Percentiles rank a stretch among this genome's conserved stretches.
Conservation (phyloP, 2,797 vertebrate species). For the Neosilurus mollespiculum region DNA sequence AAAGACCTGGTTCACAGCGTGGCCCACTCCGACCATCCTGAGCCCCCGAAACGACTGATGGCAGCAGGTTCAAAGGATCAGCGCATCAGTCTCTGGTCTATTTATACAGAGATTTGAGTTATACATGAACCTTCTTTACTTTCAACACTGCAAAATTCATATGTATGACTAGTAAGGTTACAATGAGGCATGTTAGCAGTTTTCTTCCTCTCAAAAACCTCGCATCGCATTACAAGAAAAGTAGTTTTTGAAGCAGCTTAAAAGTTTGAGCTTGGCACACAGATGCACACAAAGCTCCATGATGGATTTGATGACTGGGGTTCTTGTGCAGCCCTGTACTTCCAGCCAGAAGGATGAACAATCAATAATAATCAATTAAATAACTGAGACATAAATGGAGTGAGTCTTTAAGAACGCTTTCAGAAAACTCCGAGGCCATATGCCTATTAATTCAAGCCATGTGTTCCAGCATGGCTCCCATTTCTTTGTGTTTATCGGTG, state of each 20-base stretch:
- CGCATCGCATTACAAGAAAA: constrained; percentile 18
- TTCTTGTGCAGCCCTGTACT: constrained; percentile 19
- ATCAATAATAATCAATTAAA: constrained; percentile 35
- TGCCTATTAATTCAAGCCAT: constrained; percentile 34
- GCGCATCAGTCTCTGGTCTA: constrained; percentile 91
- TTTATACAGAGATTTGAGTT: constrained; percentile 74
- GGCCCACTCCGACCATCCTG: constrained; percentile 81
- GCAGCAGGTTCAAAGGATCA: constrained; percentile 91
- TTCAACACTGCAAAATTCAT: neutral
- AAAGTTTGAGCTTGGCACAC: constrained; percentile 17
- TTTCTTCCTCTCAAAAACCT: neutral
- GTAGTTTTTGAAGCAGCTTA: constrained; percentile 21
- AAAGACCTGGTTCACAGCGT: constrained; percentile 80
- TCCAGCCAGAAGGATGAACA: constrained; percentile 8
- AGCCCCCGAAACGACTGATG: constrained; percentile 74
- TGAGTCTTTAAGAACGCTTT: constrained; percentile 36
- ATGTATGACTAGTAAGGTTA: neutral
- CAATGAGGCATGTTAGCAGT: neutral
- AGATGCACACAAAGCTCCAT: neutral
- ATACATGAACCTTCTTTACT: neutral
- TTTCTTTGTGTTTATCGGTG: constrained; percentile 35
- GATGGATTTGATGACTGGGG: constrained; percentile 26
- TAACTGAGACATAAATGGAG: constrained; percentile 26
- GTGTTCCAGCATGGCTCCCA: constrained; percentile 19
- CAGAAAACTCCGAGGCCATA: constrained; percentile 23